Evolutionary conservation across 1,140 invertebrate genomes (phyloP), one percentile per base, ranked within the genome.

Genomic region (Zaprionus camerounensis): DNA sequence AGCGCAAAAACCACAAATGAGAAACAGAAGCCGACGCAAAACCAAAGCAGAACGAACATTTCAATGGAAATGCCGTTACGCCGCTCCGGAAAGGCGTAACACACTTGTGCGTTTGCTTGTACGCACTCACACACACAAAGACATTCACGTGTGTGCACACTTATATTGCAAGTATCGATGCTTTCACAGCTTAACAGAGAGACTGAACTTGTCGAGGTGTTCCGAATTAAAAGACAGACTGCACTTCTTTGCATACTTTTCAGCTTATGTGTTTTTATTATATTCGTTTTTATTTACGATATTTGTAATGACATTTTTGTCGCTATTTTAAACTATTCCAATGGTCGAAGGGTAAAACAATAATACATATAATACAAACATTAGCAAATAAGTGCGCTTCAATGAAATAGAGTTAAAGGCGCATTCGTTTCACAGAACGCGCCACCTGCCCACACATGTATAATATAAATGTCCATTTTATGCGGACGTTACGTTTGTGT

Each of bases 1-100:
- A 86, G 84, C 76, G 63, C 57, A 57, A 57, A 72, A 71, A 69
- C 80, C 80, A 72, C 76, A 83, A 59, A 64, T 58, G 69, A 77
- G 26, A 51, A 73, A 63, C 31, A 53, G 53, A 70, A 64, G 49
- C 38, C 44, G 58, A 73, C 46, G 46, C 68, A 59, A 26, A 57
- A 66, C 5, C 7, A 38, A 51, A 71, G 28, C 62, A 44, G 55
- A 38, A 49, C 15, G 20, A 63, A 53, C 62, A 74, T 81, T 81
- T 69, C 69, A 78, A 62, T 57, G 55, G 67, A 55, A 65, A 71
- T 53, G 22, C 46, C 41, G 28, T 55, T 17, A 17, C 7, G 7
- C n/a, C 3, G 41, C 41, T 2, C 41, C 73, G 68, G 73, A 76
- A 76, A 71, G 26, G 73, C 58, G 68, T 71, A 56, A 67, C 31